Percentiles rank a stretch among this genome's conserved stretches.
Conservation (phyloP, 2,888 invertebrate species). For the Isotomurus palustris region DNA sequence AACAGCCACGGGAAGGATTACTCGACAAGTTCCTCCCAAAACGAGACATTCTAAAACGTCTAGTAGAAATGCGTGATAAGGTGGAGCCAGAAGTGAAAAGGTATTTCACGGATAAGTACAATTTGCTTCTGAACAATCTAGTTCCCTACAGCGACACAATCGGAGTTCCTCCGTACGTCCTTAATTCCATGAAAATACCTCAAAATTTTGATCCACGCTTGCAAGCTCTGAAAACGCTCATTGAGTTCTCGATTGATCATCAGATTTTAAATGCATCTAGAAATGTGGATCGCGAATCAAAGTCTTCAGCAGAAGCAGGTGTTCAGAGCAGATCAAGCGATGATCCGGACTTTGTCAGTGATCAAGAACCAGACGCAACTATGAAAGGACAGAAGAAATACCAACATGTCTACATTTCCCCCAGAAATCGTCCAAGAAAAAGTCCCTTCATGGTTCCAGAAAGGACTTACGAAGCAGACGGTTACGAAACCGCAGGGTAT, state of each 20-base stretch:
- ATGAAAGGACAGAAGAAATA: constrained; percentile 34
- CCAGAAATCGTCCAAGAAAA: constrained; percentile 2
- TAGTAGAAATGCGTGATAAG: constrained; percentile 33
- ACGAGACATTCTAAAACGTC: constrained; percentile 23
- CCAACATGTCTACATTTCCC: constrained; percentile 7
- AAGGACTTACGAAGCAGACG: constrained; percentile 29
- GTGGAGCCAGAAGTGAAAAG: constrained; percentile 38
- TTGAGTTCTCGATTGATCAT: not conserved
- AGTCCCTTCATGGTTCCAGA: constrained; percentile 14
- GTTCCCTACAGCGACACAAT: constrained; percentile 41
- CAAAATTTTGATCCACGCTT: constrained; percentile 40
- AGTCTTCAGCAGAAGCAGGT: not conserved
- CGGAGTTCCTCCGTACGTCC: constrained; percentile 38
- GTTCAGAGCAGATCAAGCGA: constrained; percentile 25
- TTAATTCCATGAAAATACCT: constrained; percentile 44
- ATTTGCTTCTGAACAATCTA: constrained; percentile 38
- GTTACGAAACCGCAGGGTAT: constrained; percentile 25
- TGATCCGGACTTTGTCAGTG: constrained; percentile 41
- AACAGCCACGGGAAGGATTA: constrained; percentile 14
- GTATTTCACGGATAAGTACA: constrained; percentile 41
- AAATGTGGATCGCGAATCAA: not conserved
- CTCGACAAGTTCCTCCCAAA: constrained; percentile 23
- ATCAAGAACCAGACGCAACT: constrained; percentile 44
- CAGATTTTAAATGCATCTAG: constrained; percentile 5
- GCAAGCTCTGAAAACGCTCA: constrained; percentile 36